Evolutionary conservation across 2,888 invertebrate species (phyloP).

Genomic region (Drosophila tanythrix): DNA sequence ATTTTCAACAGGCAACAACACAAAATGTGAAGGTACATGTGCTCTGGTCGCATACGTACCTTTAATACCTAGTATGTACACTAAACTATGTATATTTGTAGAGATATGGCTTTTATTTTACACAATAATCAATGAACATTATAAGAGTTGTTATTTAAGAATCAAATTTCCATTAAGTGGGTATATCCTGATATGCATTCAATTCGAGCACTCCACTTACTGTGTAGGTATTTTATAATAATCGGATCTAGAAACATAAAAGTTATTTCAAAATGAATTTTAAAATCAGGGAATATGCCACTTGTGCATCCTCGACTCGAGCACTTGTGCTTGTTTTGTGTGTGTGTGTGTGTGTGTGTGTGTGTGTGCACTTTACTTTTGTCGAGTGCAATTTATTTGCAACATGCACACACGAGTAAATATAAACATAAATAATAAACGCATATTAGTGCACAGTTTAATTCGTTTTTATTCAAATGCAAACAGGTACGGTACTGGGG

Average conservation of each 20-base stretch:
- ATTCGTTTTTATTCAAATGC: constrained; percentile 73
- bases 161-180: background rate
- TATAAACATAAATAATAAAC: constrained; percentile 73
- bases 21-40: constrained; percentile 4
- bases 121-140: background rate
- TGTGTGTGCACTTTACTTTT: constrained; percentile 31
- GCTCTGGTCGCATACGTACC: background rate
- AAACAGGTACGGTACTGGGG: constrained; percentile 33
- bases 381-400: constrained; percentile 75
- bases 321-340: background rate
- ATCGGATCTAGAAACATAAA: background rate
- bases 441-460: constrained; percentile 77
- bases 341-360: constrained; percentile 1
- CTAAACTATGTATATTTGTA: background rate
- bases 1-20: constrained; percentile 35
- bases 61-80: background rate
- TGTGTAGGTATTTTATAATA: background rate
- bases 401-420: constrained; percentile 57
- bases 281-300: background rate
- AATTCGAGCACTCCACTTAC: background rate
- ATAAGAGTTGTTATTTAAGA: background rate
- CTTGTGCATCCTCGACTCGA: background rate
- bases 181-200: background rate
- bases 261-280: background rate
- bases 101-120: background rate